Evolutionary conservation across 2,888 invertebrate species (phyloP).

Genomic region (Acanthopleura granulata): DNA sequence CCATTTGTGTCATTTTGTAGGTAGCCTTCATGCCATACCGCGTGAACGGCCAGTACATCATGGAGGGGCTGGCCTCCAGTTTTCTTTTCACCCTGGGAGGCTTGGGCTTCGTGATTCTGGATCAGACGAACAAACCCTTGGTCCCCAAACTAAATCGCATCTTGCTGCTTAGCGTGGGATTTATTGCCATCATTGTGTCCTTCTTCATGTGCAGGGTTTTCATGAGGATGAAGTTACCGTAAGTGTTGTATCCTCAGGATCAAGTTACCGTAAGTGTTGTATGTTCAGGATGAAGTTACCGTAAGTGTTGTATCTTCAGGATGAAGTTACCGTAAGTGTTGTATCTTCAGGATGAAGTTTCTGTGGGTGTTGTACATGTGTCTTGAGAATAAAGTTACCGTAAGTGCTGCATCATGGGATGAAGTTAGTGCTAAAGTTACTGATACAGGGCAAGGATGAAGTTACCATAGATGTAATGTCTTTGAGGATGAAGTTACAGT

Average conservation of each 20-base stretch:
- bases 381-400: too few species aligned
- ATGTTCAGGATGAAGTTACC: slow-evolving; percentile 99
- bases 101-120: slow-evolving; percentile 94
- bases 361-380: slow-evolving; percentile 73
- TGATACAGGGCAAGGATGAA: too few species aligned
- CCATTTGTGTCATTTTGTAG: slow-evolving; percentile 68
- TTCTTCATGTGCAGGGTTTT: slow-evolving; percentile 97
- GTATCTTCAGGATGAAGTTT: slow-evolving; percentile 98
- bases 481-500: slow-evolving; percentile 96
- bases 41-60: slow-evolving; percentile 99
- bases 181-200: slow-evolving; percentile 91
- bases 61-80: slow-evolving; percentile 98
- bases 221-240: slow-evolving; percentile 97
- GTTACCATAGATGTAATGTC: slow-evolving; percentile 74
- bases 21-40: slow-evolving; percentile 98
- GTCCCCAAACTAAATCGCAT: slow-evolving; percentile 89
- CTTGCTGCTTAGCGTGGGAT: slow-evolving; percentile 89
- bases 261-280: slow-evolving; percentile 64
- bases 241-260: slow-evolving; percentile 33
- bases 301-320: slow-evolving; percentile 42
- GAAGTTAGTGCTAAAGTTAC: slow-evolving; percentile 85
- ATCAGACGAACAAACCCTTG: slow-evolving; percentile 91
- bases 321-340: too few species aligned
- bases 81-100: slow-evolving; percentile 97
- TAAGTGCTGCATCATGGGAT: slow-evolving; percentile 89